Evolutionary conservation across 2,113 vertebrate genomes (phyloP).

Genomic region (Kryptolebias marmoratus): DNA sequence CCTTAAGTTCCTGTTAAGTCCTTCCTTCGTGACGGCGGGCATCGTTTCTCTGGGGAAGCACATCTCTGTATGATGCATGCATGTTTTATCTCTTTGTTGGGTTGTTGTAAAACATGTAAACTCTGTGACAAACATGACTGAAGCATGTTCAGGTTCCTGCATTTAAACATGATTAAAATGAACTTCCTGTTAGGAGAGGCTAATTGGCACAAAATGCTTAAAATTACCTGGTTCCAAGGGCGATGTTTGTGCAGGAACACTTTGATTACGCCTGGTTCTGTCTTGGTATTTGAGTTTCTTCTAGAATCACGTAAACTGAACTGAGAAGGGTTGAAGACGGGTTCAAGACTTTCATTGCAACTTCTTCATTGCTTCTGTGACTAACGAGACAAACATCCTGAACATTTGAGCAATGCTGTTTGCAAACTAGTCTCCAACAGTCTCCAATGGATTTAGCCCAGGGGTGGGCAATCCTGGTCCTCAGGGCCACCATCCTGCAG

Average conservation of each 20-base stretch:
- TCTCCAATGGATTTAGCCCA: no score
- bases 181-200: not conserved
- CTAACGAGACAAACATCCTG: no score
- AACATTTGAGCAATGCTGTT: no score
- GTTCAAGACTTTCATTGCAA: no score
- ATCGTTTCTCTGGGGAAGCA: constrained; percentile 26
- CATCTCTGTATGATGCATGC: constrained; percentile 18
- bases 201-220: not conserved
- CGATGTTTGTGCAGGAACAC: no score
- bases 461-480: no score
- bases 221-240: not conserved
- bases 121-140: not conserved
- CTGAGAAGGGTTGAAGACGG: no score
- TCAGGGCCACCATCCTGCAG: no score
- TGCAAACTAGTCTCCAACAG: no score
- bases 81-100: constrained; percentile 6
- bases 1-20: constrained; percentile 30
- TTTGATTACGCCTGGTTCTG: no score
- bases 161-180: not conserved
- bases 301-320: no score
- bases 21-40: constrained; percentile 25
- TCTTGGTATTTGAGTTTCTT: not conserved
- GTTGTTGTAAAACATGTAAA: not conserved
- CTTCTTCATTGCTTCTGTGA: no score
- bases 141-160: not conserved